phyloP scores from a whole-genome alignment of 2,797 vertebrate species.

The Argya squamiceps region DNA sequence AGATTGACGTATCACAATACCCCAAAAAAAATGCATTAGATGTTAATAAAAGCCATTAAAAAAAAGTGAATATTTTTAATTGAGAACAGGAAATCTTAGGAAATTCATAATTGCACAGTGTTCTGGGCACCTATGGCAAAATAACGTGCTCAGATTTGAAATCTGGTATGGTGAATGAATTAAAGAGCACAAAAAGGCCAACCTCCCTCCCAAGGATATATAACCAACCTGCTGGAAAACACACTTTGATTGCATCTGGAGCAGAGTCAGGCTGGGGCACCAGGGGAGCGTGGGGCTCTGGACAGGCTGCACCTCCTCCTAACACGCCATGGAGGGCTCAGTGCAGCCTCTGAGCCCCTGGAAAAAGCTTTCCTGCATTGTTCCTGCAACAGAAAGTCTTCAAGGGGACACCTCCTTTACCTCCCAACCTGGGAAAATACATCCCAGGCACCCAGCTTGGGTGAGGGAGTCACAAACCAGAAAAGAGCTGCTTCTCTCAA shows the following conservation, averaged over 20 bases:
- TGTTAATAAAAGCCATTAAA: neutral
- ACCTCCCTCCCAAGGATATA: neutral
- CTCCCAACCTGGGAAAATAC: neutral
- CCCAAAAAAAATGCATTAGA: neutral
- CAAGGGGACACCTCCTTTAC: neutral
- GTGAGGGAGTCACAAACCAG: neutral
- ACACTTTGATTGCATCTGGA: neutral
- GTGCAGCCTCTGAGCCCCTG: neutral
- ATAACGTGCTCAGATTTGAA: rapidly evolving
- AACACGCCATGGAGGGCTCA: rapidly evolving
- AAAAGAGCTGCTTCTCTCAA: neutral
- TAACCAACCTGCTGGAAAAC: conserved; percentile 1
- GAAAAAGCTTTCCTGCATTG: neutral
- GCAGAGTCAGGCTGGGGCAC: neutral
- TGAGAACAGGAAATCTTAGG: neutral
- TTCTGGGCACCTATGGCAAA: neutral
- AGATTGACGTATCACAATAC: rapidly evolving
- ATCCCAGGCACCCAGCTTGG: neutral
- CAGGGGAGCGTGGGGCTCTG: rapidly evolving
- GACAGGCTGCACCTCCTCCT: neutral
- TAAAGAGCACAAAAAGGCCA: neutral
- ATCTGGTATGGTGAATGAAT: neutral
- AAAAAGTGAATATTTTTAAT: neutral
- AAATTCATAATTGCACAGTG: neutral
- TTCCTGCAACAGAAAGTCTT: neutral